Percentiles rank a stretch among this genome's conserved stretches.
Evolutionary conservation across 2,797 vertebrate genomes (phyloP).

Genomic region (Poeciliopsis paucimaculata): DNA sequence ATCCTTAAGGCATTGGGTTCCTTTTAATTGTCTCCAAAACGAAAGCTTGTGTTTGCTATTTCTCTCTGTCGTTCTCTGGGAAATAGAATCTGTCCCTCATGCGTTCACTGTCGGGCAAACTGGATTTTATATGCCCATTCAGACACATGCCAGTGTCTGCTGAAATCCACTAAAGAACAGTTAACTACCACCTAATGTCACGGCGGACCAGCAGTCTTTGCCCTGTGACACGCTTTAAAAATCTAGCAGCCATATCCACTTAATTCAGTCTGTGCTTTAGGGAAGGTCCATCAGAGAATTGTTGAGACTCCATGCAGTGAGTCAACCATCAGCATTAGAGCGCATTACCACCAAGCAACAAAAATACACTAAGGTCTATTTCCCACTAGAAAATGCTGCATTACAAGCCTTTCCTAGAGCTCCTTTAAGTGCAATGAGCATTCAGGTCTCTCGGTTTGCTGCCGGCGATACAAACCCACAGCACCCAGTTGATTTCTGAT

Average conservation of each 20-base stretch:
- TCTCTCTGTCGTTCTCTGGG: conserved; percentile 59
- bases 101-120: conserved; percentile 49
- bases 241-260: conserved; percentile 74
- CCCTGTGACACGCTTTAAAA: conserved; percentile 70
- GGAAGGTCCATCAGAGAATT: conserved; percentile 79
- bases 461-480: conserved; percentile 47
- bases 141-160: conserved; percentile 55
- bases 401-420: conserved; percentile 62
- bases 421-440: conserved; percentile 70
- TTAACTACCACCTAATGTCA: conserved; percentile 71
- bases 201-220: conserved; percentile 62
- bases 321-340: conserved; percentile 81
- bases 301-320: conserved; percentile 73
- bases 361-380: conserved; percentile 70
- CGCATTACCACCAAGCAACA: conserved; percentile 73
- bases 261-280: conserved; percentile 78
- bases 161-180: conserved; percentile 68
- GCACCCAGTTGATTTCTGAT: conserved; percentile 57
- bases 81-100: conserved; percentile 61
- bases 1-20: conserved; percentile 38
- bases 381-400: conserved; percentile 67
- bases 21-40: conserved; percentile 63
- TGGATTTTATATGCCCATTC: conserved; percentile 71
- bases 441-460: conserved; percentile 58
- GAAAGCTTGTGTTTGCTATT: conserved; percentile 54